Conservation (phyloP, 35 echinoderm and acorn worm genomes). For the Acanthaster planci region DNA sequence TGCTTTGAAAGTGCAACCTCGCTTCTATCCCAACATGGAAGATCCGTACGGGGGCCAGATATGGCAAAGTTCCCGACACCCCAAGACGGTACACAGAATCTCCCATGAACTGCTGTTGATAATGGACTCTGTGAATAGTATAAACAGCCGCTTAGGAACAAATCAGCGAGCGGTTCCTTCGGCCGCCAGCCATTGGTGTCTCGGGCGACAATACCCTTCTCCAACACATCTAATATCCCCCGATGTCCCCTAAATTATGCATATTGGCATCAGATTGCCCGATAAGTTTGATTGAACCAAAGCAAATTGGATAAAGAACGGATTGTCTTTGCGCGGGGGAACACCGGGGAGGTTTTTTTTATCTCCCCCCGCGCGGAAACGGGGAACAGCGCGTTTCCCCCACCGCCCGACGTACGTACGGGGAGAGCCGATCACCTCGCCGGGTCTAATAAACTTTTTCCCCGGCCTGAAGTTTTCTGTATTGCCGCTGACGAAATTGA, state of each 20-base stretch:
- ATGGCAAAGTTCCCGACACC: neutral
- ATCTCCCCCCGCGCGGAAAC: neutral
- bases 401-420: neutral
- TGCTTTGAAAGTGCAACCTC: too few relatives aligned
- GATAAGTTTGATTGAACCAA: conserved; percentile 31
- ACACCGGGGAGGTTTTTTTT: neutral
- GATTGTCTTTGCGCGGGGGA: conserved; percentile 27
- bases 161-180: neutral
- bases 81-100: neutral
- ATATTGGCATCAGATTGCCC: conserved; percentile 33
- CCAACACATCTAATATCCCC: conserved; percentile 33
- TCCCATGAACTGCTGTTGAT: neutral
- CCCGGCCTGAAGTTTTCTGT: conserved; percentile 23
- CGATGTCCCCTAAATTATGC: conserved; percentile 33
- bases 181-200: conserved; percentile 12
- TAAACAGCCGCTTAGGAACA: conserved; percentile 8
- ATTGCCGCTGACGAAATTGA: conserved; percentile 16
- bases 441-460: conserved; percentile 27
- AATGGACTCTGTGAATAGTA: neutral
- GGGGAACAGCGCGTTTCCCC: conserved; percentile 24
- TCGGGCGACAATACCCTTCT: conserved; percentile 23
- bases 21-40: too few relatives aligned
- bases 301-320: conserved; percentile 29
- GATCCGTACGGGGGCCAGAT: too few relatives aligned
- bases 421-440: conserved; percentile 16